Evolutionary conservation across 2,113 vertebrate species (phyloP).

Genomic region (Psittacula cyanocephala): DNA sequence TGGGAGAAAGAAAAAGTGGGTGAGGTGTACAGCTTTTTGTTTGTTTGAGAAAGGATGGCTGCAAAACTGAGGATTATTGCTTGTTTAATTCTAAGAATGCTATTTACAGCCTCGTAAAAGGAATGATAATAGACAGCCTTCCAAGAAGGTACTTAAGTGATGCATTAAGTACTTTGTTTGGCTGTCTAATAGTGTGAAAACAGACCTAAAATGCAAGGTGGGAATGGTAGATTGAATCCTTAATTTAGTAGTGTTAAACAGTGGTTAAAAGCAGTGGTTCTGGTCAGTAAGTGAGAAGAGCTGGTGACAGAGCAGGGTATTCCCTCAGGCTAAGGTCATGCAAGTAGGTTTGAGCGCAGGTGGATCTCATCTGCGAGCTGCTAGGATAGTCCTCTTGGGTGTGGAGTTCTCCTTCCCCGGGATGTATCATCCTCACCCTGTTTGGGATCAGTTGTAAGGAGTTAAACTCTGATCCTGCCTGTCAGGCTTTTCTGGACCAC

Average conservation of each 20-base stretch:
- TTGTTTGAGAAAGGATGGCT: neutral
- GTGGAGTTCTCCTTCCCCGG: neutral
- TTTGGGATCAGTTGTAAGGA: neutral
- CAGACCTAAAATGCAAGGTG: neutral
- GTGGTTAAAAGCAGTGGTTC: neutral
- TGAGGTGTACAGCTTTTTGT: neutral
- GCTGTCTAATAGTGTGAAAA: neutral
- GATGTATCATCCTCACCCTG: neutral
- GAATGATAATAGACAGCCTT: slow-evolving; percentile 27
- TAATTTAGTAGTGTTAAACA: neutral
- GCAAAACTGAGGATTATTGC: slow-evolving; percentile 34
- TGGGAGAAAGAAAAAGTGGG: neutral
- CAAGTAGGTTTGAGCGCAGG: neutral
- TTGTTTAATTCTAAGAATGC: slow-evolving; percentile 51
- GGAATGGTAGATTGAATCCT: neutral
- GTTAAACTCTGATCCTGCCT: neutral
- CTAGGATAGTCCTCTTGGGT: neutral
- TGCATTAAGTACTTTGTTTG: neutral
- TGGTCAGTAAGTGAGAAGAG: neutral
- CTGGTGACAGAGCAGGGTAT: neutral
- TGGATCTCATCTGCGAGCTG: neutral
- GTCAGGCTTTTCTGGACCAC: neutral
- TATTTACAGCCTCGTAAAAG: slow-evolving; percentile 59
- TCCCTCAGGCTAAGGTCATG: neutral
- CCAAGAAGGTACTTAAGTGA: neutral